Evolutionary conservation across 2,113 vertebrate genomes (phyloP).

Genomic region (Haemorhous mexicanus): DNA sequence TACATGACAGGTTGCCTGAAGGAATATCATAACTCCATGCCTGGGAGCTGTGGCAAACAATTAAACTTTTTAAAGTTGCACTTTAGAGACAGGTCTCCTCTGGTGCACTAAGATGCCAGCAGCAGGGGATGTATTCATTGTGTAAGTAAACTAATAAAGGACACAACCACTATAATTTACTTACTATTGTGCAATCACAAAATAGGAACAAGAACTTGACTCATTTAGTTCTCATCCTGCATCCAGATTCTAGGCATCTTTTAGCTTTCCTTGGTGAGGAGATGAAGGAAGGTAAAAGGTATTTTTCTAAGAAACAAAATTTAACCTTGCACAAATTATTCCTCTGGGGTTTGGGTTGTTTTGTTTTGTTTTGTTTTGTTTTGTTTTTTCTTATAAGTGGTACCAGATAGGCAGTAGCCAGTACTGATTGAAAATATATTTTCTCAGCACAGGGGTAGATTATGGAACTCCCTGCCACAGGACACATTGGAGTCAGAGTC

Average conservation of each 20-base stretch:
- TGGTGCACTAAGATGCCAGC: neutral
- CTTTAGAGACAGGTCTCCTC: neutral
- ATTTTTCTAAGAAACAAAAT: neutral
- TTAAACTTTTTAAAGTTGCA: neutral
- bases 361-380: neutral
- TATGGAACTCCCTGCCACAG: neutral
- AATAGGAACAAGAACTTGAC: neutral
- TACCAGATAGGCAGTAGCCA: neutral
- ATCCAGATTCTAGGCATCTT: neutral
- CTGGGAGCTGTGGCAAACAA: neutral
- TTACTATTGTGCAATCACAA: neutral
- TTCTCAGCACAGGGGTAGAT: neutral
- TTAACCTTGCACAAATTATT: neutral
- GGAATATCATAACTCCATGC: neutral
- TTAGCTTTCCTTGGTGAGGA: neutral
- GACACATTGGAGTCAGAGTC: accelerated
- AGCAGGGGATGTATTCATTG: neutral
- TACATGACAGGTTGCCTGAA: accelerated
- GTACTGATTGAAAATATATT: neutral
- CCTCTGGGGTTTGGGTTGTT: neutral
- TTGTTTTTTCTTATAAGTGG: neutral
- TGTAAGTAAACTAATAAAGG: neutral
- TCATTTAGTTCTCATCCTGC: neutral
- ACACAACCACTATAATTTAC: neutral
- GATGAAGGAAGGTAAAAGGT: neutral